A percentile compares a stretch with the other conserved stretches of the same genome.
These are phyloP conservation scores for Sclerodermus sp. DNA, from an alignment of 2,888 invertebrate genomes.

Conservation along the genomic window DNA sequence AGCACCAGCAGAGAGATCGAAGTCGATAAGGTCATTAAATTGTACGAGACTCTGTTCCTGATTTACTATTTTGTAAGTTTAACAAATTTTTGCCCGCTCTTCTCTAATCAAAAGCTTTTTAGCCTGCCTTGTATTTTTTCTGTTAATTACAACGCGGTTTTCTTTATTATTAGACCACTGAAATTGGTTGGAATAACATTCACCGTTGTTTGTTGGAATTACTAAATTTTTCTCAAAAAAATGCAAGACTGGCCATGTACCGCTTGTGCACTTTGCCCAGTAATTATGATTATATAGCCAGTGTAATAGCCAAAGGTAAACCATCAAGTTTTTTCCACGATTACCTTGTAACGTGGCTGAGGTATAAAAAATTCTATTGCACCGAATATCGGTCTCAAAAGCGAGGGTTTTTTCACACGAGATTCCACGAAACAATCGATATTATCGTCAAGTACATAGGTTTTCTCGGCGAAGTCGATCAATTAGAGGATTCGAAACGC, in stretches of 20 bases:
- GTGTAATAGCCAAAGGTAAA: conserved; percentile 3
- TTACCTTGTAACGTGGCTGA: conserved; percentile 27
- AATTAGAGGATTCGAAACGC: too few relatives aligned
- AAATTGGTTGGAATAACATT: conserved; percentile 8
- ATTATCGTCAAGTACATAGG: conserved; percentile 9
- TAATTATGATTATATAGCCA: conserved; percentile 16
- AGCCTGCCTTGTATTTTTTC: too few relatives aligned
- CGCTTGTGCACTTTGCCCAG: conserved; percentile 25
- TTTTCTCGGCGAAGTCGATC: background rate
- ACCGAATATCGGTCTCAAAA: conserved; percentile 16
- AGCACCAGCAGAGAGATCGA: too few relatives aligned
- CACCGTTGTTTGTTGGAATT: conserved; percentile 21
- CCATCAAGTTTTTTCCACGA: conserved; percentile 20
- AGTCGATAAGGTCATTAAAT: too few relatives aligned
- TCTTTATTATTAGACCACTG: background rate
- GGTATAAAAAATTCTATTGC: conserved; percentile 16
- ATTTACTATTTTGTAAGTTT: background rate
- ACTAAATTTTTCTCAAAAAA: conserved; percentile 18
- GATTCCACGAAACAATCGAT: conserved; percentile 20
- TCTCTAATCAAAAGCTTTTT: too few relatives aligned
- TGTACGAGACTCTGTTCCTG: background rate
- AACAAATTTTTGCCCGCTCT: background rate
- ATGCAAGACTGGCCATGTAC: conserved; percentile 7
- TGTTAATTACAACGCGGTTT: too few relatives aligned
- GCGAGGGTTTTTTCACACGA: conserved; percentile 16